Base-by-base conservation (phyloP, 1,140 invertebrate species). In the Coelopa frigida region DNA sequence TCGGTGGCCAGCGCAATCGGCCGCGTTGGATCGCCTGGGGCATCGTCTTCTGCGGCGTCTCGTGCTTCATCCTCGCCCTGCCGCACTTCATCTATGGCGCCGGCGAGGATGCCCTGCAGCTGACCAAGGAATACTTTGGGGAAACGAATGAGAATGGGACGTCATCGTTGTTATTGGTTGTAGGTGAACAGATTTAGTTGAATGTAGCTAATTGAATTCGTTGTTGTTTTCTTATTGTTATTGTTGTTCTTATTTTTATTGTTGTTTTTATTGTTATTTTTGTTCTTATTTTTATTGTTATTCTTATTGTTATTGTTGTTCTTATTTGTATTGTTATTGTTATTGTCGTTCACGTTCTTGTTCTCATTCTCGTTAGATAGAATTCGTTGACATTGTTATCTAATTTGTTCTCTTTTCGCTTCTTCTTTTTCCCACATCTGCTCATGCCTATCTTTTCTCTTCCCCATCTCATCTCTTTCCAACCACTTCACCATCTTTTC, bases 11-110 rank as follows among this genome's bases (percentile, higher is more conserved):
- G 56, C 72, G 77, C 4, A 77, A 82, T 61, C 68, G 78, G n/a
- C 79, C 80, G 0, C 61, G 72, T 42, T 82, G 82, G 78, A 79
- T 85, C 33, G 79, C 81, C 11, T 73, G 75, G 59, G 81, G 82
- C 23, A 79, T 77, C 32, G 71, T 72, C 18, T 72, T 78, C 44
- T 81, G 80, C 37, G 73, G 77, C 15, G n/a, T 79, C 21, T 82
- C 80, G 5, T 83, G 81, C 49, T 75, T 80, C 39, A 73, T 85
- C 3, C 63, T 81, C 22, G 77, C 77, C 0, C 53, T 82, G 31
- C 84, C 84, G 0, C 83, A 85, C 51, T 73, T 82, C 32, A 71
- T 85, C 29, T 85, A 81, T 51, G 83, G 83, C 1, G 73, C 78
- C 0, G 79, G 79, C 59, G 52, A 74, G 35, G 78, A 78, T 41